phyloP scores from a whole-genome alignment of 1,140 invertebrate genomes.

The Micrasema longulum region DNA sequence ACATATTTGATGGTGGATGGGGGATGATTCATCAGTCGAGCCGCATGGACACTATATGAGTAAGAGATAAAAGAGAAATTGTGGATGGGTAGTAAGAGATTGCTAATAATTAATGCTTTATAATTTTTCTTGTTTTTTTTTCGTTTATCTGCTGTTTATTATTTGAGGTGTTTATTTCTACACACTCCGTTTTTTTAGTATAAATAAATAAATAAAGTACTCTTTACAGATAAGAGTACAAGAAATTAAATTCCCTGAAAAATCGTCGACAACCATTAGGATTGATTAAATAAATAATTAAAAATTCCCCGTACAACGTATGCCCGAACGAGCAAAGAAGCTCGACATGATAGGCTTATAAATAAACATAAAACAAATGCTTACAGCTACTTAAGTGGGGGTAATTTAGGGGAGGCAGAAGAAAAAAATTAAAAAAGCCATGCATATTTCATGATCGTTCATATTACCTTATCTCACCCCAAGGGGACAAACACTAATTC shows the following conservation, averaged over 20 bases:
- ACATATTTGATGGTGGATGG: too few species aligned
- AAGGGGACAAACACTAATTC: slow-evolving; percentile 52
- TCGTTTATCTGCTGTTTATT: too few species aligned
- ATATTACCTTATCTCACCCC: slow-evolving; percentile 52
- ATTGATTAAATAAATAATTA: slow-evolving; percentile 55
- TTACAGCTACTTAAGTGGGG: slow-evolving; percentile 50
- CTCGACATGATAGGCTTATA: slow-evolving; percentile 52
- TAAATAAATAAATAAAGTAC: too few species aligned
- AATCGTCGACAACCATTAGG: slow-evolving; percentile 51
- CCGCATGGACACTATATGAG: too few species aligned
- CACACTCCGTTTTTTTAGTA: too few species aligned
- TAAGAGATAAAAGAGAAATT: too few species aligned
- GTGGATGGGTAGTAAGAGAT: too few species aligned
- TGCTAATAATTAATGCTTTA: too few species aligned
- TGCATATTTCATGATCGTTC: slow-evolving; percentile 55
- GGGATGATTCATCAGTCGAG: too few species aligned
- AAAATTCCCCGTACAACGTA: slow-evolving; percentile 44
- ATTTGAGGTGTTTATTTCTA: too few species aligned
- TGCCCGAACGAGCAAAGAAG: slow-evolving; percentile 50
- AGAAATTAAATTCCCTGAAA: slow-evolving; percentile 40
- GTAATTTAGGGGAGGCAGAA: slow-evolving; percentile 28
- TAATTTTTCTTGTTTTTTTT: too few species aligned
- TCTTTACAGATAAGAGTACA: too few species aligned
- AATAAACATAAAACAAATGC: slow-evolving; percentile 54
- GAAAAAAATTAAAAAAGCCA: slow-evolving; percentile 53